These are phyloP conservation scores for Aphelenchoides avenae DNA, from an alignment of 1,140 invertebrate genomes.

Conservation along the genomic window DNA sequence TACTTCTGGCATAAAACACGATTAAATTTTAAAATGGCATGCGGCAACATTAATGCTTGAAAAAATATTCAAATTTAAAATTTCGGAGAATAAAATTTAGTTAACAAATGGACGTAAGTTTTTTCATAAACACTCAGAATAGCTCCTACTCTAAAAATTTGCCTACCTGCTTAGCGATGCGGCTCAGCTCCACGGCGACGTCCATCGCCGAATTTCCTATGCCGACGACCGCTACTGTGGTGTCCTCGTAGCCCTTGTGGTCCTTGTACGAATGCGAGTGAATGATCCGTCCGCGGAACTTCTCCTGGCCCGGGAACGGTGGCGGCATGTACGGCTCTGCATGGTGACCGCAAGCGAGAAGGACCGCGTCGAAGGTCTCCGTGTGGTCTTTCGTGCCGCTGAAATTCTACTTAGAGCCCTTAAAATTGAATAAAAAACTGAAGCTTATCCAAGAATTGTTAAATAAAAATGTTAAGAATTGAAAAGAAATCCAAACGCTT, in stretches of 20 bases:
- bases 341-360: constrained; percentile 57
- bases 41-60: no score
- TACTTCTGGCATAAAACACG: no score
- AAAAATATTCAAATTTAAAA: no score
- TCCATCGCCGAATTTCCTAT: constrained; percentile 65
- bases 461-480: background rate
- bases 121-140: no score
- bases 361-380: constrained; percentile 60
- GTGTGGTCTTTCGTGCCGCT: constrained; percentile 15
- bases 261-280: constrained; percentile 60
- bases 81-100: no score
- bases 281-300: constrained; percentile 61
- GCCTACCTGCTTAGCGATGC: constrained; percentile 60
- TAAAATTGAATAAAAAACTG: no score
- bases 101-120: no score
- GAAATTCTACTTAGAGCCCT: no score
- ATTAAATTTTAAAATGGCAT: no score
- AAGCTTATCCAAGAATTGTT: no score
- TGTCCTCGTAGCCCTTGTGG: constrained; percentile 55
- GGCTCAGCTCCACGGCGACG: constrained; percentile 63
- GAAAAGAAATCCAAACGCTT: constrained; percentile 18
- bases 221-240: constrained; percentile 46
- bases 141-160: no score
- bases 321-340: constrained; percentile 51
- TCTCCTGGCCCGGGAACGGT: constrained; percentile 46